Base-by-base conservation (phyloP, 2,797 vertebrate genomes). In the Antrozous pallidus region DNA sequence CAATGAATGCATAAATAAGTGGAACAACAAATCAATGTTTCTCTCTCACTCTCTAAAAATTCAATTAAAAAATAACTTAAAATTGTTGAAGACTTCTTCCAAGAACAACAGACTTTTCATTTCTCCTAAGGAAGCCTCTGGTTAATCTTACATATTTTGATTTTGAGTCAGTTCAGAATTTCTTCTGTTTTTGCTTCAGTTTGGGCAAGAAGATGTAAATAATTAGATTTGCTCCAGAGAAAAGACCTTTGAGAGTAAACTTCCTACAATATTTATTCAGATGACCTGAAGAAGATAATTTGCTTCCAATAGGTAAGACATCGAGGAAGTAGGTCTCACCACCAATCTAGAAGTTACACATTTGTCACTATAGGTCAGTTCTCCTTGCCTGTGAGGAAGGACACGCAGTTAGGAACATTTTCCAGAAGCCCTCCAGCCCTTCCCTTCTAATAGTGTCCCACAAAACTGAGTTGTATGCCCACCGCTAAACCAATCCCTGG, bases 151-250 rank as follows among this genome's bases (percentile, higher is more conserved):
- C 9, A 24, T 75, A 45, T 67, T 90, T 93, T 89, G 24, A 73
- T 92, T 86, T 80, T 92, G 67, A 93, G 24, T 61, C 85, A 82
- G n/a, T 81, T 45, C n/a, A 36, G 49, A 67, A 75, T 87, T 86
- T 89, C 49, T 54, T 69, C 54, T 26, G 1, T 67, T 88, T 93
- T 90, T 88, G 40, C 63, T 89, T 88, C 65, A n/a, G 63, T 94
- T 20, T 47, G 73, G 67, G 17, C 40, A 87, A 86, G 20, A 56
- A 69, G 40, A 61, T 36, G 78, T 49, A 79, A 88, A 88, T 61
- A 54, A 58, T 47, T 65, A 3, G 0, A 95, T 83, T 8, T 86
- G 67, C 36, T 88, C 84, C 40, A 65, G 16, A n/a, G 45, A 92
- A 86, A 93, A 93, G 47, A 40, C 8, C 26, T 75, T 74, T 73